A percentile compares a stretch with the other conserved stretches of the same genome.
Evolutionary conservation across 92 coral and sea anemone species (phyloP).

Genomic region (Micromussa lordhowensis): DNA sequence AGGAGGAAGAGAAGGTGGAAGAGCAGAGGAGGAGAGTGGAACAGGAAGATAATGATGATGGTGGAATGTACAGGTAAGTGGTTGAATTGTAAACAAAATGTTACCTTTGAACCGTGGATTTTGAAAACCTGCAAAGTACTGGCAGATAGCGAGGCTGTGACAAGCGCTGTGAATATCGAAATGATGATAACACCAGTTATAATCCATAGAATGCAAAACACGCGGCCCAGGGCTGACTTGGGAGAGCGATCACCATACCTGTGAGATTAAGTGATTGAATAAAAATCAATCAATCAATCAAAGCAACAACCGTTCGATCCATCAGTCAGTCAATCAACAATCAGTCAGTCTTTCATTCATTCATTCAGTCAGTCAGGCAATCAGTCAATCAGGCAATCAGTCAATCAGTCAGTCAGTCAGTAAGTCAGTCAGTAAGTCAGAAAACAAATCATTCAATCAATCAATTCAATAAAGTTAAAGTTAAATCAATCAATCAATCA

Average conservation of each 20-base stretch:
- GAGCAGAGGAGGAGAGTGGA: neutral
- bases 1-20: neutral
- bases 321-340: neutral
- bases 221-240: conserved; percentile 84
- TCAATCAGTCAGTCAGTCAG: neutral
- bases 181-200: conserved; percentile 84
- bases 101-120: conserved; percentile 74
- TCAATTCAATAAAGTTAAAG: too few relatives aligned
- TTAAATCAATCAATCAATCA: too few relatives aligned
- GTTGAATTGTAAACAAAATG: neutral
- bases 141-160: conserved; percentile 84
- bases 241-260: conserved; percentile 94
- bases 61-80: neutral
- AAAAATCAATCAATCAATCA: neutral
- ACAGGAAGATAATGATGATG: neutral
- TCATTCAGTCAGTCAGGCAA: neutral
- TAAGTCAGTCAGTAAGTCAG: too few relatives aligned
- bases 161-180: conserved; percentile 88
- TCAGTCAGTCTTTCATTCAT: neutral
- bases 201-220: conserved; percentile 87
- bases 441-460: too few relatives aligned
- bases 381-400: neutral
- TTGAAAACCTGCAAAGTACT: conserved; percentile 63
- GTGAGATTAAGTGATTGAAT: neutral
- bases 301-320: neutral